Percentiles rank a stretch among this genome's conserved stretches.
Conservation (phyloP, 2,113 vertebrate species). For the Otocyon megalotis region DNA sequence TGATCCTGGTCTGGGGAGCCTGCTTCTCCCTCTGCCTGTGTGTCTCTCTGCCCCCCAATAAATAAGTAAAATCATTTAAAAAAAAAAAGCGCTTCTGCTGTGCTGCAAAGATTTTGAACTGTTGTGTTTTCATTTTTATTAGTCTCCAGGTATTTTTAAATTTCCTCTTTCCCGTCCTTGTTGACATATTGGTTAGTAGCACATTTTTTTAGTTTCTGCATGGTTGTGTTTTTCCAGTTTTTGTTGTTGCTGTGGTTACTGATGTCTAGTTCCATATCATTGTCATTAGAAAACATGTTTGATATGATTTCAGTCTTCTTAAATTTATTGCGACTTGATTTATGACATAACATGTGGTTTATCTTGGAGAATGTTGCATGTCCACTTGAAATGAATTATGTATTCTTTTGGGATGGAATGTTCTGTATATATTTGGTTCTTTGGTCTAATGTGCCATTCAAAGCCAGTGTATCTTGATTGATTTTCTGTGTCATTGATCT, state of each 20-base stretch:
- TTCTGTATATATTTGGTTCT: neutral
- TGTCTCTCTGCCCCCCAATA: too few relatives aligned
- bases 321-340: neutral
- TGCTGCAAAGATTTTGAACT: neutral
- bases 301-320: neutral
- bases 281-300: neutral
- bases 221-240: neutral
- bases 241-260: neutral
- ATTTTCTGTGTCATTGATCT: neutral
- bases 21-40: too few relatives aligned
- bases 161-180: neutral
- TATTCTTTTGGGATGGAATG: neutral
- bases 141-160: neutral
- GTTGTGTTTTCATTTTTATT: neutral
- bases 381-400: neutral
- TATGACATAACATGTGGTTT: neutral
- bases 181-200: neutral
- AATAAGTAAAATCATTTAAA: too few relatives aligned
- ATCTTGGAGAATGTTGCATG: neutral
- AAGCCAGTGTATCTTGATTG: neutral
- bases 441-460: neutral
- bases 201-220: neutral
- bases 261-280: neutral
- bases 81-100: neutral
- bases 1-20: too few relatives aligned